Conservation (phyloP, 2,797 vertebrate genomes). For the Malurus leucopterus region DNA sequence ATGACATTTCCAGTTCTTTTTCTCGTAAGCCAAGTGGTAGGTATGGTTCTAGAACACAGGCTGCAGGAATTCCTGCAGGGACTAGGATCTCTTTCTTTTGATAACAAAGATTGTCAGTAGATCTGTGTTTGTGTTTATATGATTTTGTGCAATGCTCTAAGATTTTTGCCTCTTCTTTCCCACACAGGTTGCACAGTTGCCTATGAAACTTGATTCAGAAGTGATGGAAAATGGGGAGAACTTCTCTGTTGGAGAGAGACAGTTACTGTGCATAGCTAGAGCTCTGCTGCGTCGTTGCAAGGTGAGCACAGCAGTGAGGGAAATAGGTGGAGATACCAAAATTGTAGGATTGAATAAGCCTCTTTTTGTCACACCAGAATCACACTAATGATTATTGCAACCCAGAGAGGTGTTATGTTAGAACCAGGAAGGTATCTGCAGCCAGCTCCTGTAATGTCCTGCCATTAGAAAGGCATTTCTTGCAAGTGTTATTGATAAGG, state of each 20-base stretch:
- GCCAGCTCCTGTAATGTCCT: neutral
- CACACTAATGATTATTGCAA: neutral
- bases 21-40: neutral
- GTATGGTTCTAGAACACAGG: neutral
- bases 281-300: slow-evolving; percentile 86
- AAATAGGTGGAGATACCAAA: neutral
- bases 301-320: slow-evolving; percentile 53
- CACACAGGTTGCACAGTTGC: slow-evolving; percentile 84
- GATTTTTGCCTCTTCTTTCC: neutral
- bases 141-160: neutral
- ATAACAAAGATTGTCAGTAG: neutral
- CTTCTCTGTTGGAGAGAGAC: slow-evolving; percentile 89
- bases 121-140: neutral
- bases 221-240: slow-evolving; percentile 91
- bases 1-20: neutral
- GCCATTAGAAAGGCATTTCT: neutral
- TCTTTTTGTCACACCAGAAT: neutral
- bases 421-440: neutral
- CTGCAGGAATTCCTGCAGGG: neutral
- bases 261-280: slow-evolving; percentile 87
- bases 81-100: neutral
- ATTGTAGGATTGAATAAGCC: neutral
- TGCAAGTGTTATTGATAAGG: neutral
- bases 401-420: neutral
- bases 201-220: slow-evolving; percentile 88